Base-by-base conservation (phyloP, 2,888 invertebrate species). In the Antheraea yamamai region DNA sequence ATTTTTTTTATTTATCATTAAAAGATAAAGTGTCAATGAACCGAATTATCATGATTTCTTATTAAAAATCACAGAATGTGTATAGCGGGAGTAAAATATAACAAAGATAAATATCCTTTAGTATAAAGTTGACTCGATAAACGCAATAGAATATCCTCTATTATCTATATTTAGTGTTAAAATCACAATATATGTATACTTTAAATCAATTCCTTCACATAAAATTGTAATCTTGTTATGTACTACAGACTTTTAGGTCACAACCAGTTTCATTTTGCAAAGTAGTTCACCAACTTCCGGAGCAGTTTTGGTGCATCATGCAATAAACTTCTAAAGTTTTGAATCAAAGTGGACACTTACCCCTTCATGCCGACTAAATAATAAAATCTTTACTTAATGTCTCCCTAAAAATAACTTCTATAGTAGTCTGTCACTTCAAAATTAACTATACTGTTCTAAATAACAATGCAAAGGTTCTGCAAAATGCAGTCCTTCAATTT, bases 181-280 rank as follows among this genome's bases (percentile, higher is more conserved):
- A 14, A 30, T 26, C 26, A 66, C 26, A 16, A 66, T 30, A 30
- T 30, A 30, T 30, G 16, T 30, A 16, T 66, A 66, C 4, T 30
- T 23, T 23, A 6, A 61, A 23, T 61, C 14, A 12, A 18, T 66
- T 66, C 14, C 64, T 26, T 66, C 30, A 30, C 0, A 30, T 66
- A 30, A 30, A 66, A 30, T 6, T 66, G 26, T 30, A 66, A 61
- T 23, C n/a, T 6, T 58, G 7, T 23, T 7, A 3, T 64, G 64
- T 64, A 64, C 23, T 26, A 66, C 3, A 30, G 14, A 79, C 64
- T 81, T 79, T 76, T 80, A 82, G 82, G 84, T 79, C 83, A 85
- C 80, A 83, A 83, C 78, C 76, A 77, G 72, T 73, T 78, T 79
- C 80, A 77, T 78, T 78, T 39, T 39, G n/a, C 70, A 70, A 70